Conservation (phyloP, 2,888 invertebrate genomes). For the Drosophila kambysellisi region DNA sequence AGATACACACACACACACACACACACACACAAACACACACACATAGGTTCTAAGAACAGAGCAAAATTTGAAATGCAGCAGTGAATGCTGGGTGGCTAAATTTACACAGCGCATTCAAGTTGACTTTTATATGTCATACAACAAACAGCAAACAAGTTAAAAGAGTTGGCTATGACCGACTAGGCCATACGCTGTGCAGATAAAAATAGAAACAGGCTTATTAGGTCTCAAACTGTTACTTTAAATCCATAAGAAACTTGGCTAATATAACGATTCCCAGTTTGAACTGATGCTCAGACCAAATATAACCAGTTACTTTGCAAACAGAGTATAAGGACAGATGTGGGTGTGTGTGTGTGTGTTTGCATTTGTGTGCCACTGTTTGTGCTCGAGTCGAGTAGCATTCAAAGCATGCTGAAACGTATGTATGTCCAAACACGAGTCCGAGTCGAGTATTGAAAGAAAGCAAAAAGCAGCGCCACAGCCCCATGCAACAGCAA, state of each 20-base stretch:
- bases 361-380: slow-evolving; percentile 20
- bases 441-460: slow-evolving; percentile 48
- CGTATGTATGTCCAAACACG: slow-evolving; percentile 57
- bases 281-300: not conserved
- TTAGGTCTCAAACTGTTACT: not conserved
- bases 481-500: slow-evolving; percentile 9
- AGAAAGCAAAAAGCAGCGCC: slow-evolving; percentile 31
- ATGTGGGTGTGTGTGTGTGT: slow-evolving; percentile 4
- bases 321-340: not conserved
- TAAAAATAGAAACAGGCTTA: not conserved
- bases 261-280: not conserved
- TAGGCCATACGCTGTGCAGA: not conserved
- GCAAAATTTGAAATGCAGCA: slow-evolving; percentile 35
- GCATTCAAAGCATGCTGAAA: slow-evolving; percentile 60
- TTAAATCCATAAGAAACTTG: not conserved
- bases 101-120: slow-evolving; percentile 69
- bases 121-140: slow-evolving; percentile 79
- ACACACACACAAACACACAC: slow-evolving; percentile 6
- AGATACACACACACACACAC: slow-evolving; percentile 11
- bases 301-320: not conserved
- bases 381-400: slow-evolving; percentile 30
- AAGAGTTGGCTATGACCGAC: not conserved
- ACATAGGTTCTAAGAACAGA: slow-evolving; percentile 19
- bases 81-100: slow-evolving; percentile 55
- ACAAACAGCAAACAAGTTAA: slow-evolving; percentile 64